These are phyloP conservation scores for Acronicta psi DNA, from an alignment of 2,888 invertebrate species.

Conservation along the genomic window DNA sequence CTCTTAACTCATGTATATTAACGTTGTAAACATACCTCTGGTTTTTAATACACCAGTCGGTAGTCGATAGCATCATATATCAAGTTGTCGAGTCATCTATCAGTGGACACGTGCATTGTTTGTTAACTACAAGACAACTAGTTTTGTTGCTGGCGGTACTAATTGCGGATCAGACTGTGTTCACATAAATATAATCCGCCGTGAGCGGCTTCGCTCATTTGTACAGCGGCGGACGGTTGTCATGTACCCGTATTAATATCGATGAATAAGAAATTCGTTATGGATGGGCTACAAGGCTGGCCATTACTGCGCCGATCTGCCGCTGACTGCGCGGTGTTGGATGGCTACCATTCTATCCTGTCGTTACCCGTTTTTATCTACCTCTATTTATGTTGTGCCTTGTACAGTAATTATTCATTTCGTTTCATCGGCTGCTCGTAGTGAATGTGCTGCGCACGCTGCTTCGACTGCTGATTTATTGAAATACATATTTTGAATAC, in stretches of 20 bases:
- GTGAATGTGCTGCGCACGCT: constrained; percentile 56
- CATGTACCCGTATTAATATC: constrained; percentile 87
- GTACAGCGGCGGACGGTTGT: constrained; percentile 84
- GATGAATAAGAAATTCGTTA: constrained; percentile 89
- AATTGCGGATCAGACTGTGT: constrained; percentile 85
- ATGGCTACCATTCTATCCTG: constrained; percentile 79
- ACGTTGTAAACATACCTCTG: constrained; percentile 39
- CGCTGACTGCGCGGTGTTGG: constrained; percentile 69
- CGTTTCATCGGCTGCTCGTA: constrained; percentile 59
- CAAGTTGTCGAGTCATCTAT: constrained; percentile 57
- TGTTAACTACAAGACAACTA: constrained; percentile 61
- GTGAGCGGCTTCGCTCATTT: constrained; percentile 84
- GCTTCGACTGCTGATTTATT: constrained; percentile 64
- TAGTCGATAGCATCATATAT: constrained; percentile 58
- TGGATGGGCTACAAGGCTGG: constrained; percentile 85
- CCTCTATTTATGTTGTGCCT: constrained; percentile 76
- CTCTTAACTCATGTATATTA: constrained; percentile 23
- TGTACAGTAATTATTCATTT: constrained; percentile 68
- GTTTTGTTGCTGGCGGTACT: constrained; percentile 74
- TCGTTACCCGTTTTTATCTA: constrained; percentile 78
- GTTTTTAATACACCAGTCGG: constrained; percentile 52
- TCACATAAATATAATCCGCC: constrained; percentile 86
- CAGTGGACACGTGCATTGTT: constrained; percentile 60
- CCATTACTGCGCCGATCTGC: constrained; percentile 79
- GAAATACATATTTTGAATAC: constrained; percentile 57